phyloP scores from a whole-genome alignment of 2,797 vertebrate species.

The Odontamblyopus rebecca region DNA sequence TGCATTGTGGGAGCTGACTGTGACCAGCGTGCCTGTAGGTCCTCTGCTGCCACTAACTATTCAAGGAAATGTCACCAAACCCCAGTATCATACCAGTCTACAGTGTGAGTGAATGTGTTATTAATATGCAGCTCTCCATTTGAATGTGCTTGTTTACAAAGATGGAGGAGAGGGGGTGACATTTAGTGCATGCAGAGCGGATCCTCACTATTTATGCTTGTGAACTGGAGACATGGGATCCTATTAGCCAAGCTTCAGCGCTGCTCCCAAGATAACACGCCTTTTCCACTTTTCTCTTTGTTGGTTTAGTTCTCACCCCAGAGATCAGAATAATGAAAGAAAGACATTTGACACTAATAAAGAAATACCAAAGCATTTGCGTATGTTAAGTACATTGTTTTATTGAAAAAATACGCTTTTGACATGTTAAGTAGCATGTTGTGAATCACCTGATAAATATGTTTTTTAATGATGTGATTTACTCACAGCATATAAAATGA shows the following conservation, averaged over 20 bases:
- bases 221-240: conserved; percentile 56
- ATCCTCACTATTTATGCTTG: conserved; percentile 53
- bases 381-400: conserved; percentile 8
- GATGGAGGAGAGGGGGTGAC: conserved; percentile 53
- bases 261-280: conserved; percentile 40
- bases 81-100: conserved; percentile 9
- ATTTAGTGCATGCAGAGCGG: conserved; percentile 55
- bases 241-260: conserved; percentile 62
- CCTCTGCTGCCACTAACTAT: conserved; percentile 28
- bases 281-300: conserved; percentile 39
- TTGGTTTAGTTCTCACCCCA: conserved; percentile 42
- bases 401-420: not conserved
- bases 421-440: not conserved
- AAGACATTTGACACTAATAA: conserved; percentile 30
- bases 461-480: no score
- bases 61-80: conserved; percentile 36
- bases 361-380: conserved; percentile 20
- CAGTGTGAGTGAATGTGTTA: conserved; percentile 26
- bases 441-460: not conserved
- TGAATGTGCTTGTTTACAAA: conserved; percentile 61
- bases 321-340: conserved; percentile 48
- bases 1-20: conserved; percentile 21
- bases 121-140: conserved; percentile 44
- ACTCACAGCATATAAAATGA: no score
- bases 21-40: conserved; percentile 16